Conservation (phyloP, 2,113 vertebrate species). For the Plotosus lineatus region DNA sequence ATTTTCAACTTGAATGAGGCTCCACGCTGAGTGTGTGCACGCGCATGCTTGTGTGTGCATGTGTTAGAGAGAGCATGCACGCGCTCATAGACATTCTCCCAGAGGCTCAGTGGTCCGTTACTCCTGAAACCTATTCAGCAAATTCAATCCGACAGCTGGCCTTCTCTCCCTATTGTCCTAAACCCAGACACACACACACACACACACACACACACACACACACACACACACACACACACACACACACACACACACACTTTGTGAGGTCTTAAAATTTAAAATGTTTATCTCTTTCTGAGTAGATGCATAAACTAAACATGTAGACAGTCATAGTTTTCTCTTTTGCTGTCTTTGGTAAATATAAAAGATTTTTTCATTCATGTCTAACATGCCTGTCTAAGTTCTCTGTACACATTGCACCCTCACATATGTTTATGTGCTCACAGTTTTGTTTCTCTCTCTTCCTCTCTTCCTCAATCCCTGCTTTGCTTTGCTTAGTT, state of each 20-base stretch:
- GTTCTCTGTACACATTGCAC: neutral
- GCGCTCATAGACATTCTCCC: conserved; percentile 49
- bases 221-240: conserved; percentile 1
- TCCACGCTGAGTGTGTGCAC: conserved; percentile 11
- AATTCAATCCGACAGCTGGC: conserved; percentile 55
- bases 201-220: conserved; percentile 22
- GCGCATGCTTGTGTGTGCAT: neutral
- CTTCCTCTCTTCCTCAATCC: conserved; percentile 5
- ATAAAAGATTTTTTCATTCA: neutral
- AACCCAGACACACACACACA: conserved; percentile 31
- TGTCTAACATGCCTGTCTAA: neutral
- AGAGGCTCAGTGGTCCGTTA: conserved; percentile 45
- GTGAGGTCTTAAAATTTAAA: conserved; percentile 10
- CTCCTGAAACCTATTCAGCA: conserved; percentile 50
- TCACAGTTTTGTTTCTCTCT: neutral
- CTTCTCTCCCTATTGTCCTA: conserved; percentile 42
- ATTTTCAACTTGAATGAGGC: conserved; percentile 25
- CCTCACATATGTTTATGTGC: neutral
- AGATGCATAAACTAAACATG: neutral
- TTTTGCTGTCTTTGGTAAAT: neutral
- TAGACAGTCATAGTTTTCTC: neutral
- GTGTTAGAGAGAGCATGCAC: conserved; percentile 36
- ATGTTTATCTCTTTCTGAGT: neutral
- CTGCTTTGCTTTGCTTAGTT: conserved; percentile 13
- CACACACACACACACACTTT: conserved; percentile 2